Evolutionary conservation across 1,140 invertebrate species (phyloP).

Genomic region (Drosophila rhopaloa): DNA sequence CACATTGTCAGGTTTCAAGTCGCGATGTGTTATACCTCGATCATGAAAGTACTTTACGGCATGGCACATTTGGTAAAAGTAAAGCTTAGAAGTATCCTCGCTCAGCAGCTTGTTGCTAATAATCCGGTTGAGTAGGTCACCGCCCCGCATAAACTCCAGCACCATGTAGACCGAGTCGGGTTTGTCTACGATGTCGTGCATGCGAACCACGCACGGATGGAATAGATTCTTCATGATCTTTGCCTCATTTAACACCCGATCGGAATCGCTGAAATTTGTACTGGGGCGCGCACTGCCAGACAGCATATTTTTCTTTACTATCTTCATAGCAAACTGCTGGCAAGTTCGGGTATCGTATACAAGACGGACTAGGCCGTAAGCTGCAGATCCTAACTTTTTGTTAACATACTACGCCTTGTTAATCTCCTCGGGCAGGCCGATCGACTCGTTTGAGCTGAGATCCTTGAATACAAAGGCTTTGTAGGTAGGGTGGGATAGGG

Average conservation of each 20-base stretch:
- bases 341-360: conserved; percentile 89
- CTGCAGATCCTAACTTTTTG: conserved; percentile 89
- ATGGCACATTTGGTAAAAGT: conserved; percentile 93
- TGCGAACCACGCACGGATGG: conserved; percentile 91
- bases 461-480: conserved; percentile 91
- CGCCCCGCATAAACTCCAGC: conserved; percentile 95
- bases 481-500: conserved; percentile 85
- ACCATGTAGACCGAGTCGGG: conserved; percentile 91
- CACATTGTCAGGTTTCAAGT: conserved; percentile 95
- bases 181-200: conserved; percentile 92
- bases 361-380: conserved; percentile 91
- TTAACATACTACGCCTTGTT: conserved; percentile 89
- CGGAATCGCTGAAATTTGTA: conserved; percentile 84
- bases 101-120: conserved; percentile 86
- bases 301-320: conserved; percentile 89
- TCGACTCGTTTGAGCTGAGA: conserved; percentile 86
- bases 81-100: conserved; percentile 89
- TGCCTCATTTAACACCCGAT: conserved; percentile 92
- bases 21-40: conserved; percentile 93
- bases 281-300: conserved; percentile 86
- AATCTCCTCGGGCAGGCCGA: conserved; percentile 87
- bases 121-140: conserved; percentile 92
- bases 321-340: conserved; percentile 92
- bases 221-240: conserved; percentile 90
- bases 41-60: conserved; percentile 94